Base-by-base conservation (phyloP, 2,888 invertebrate genomes). In the Ditylenchus weischeri region DNA sequence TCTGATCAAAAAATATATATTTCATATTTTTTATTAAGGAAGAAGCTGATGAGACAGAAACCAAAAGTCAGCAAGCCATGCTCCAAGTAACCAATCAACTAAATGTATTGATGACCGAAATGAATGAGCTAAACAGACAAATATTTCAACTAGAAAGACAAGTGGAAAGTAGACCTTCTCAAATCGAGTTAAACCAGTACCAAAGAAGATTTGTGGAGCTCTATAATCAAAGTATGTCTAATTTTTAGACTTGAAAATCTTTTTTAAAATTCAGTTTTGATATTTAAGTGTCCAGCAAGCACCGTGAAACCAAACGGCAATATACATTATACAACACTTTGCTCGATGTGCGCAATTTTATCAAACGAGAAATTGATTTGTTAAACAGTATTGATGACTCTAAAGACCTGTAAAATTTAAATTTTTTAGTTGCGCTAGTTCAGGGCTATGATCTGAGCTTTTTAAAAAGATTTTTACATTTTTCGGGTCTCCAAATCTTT, bases 281-380 rank as follows among this genome's bases (percentile, higher is more conserved):
- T 29, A 11, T 65, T 88, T 70, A 85, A 93, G 93, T 96, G 82
- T 90, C 93, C 71, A 90, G 91, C 38, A 94, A 92, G 81, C 93
- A 95, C 84, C 90, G 91, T 83, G 94, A 96, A 87, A 95, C 95
- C 0, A 95, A 95, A 84, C 93, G 95, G 86, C 94, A 92, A 86
- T 96, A 91, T 84, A 92, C 92, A 51, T 87, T 95, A 71, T 93
- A 93, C 85, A 96, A 98, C 84, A 93, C 93, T 2, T 86, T 95
- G 64, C 90, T 92, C 83, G 94, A 95, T 85, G 91, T 91, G n/a
- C 90, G 91, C 84, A 87, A 90, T 51, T 95, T 94, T 84, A 88
- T 94, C 81, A 90, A 90, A 72, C 94, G 93, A 84, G 95, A 96
- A 85, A 87, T 93, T 65, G 71, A 72, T 21, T 67, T 93, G 64